Base-by-base conservation (phyloP, 1,140 invertebrate species). In the Neodiprion virginianus region DNA sequence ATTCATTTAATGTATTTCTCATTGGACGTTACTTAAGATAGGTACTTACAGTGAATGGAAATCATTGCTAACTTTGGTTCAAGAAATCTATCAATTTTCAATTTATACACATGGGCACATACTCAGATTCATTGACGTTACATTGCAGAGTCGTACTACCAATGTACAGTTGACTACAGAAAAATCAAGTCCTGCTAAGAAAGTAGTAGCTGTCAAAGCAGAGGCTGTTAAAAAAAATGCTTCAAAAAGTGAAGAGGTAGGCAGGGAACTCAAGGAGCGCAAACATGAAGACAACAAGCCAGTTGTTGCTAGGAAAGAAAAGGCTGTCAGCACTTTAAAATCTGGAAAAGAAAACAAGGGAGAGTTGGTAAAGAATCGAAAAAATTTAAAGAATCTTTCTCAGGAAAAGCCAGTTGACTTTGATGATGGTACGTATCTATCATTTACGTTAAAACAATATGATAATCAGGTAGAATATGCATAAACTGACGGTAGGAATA, bases 351-450 rank as follows among this genome's bases (percentile, higher is more conserved):
- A 90, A 70, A 90, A 90, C 78, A 86, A 87, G 75, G 78, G 85
- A 40, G 89, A 90, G 69, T 89, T 90, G 69, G 81, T 81, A 2
- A 91, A 90, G 76, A 90, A 89, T 61, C 90, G 90, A 79, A 91
- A 91, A 72, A 90, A 90, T 75, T 76, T 88, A 21, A 90, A 90
- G 76, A 91, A 91, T 77, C 81, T 89, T 23, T 79, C 88, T 61
- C 85, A 88, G 77, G 92, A 93, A 78, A 94, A 94, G 82, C 93
- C 93, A 10, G 89, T 91, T 65, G 93, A 94, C 79, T 94, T 91
- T 87, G 93, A 94, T 85, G 93, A 94, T 77, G 93, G 92, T 85
- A 83, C 69, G 69, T 69, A 53, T 75, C 67, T 74, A 75, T 75
- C 72, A 14, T 14, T 66, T 73, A 48, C 12, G 67, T 73, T 47